Evolutionary conservation across 2,113 vertebrate genomes (phyloP), one percentile per base, ranked within the genome.

Genomic region (Oxygymnocypris stewartii): DNA sequence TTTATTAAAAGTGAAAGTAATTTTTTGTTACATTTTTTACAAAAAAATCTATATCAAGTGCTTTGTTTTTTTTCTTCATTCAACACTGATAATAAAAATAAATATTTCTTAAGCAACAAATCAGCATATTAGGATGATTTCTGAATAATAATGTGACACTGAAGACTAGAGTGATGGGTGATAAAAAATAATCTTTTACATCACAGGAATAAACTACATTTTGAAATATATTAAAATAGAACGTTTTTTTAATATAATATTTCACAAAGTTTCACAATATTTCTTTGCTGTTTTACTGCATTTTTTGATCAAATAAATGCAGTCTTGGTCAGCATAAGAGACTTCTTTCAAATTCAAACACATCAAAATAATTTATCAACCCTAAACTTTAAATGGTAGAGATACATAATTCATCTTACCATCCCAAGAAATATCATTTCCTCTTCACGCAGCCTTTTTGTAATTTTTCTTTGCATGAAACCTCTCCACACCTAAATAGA

Each of bases 401-500:
- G 13, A 23, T 11, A 47, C 18, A 23, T 42, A 4, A 35, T 3
- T 81, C 42, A 47, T 83, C 89, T 91, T 82, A 95, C 95, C 95
- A 94, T 95, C 88, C 93, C 95, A 0, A 96, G 90, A 87, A 95
- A 94, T 84, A 93, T 86, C 90, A 94, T 90, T 89, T 96, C 94
- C 7, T 90, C 4, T 0, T 88, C 83, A 31, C 91, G 90, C 6
- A 89, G 87, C 1, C 51, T 65, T 51, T 86, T 78, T 0, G 92
- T 87, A 42, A 28, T 85, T 18, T 90, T 95, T 78, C 91, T 89
- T 88, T 94, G 90, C 5, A 88, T 9, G 82, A 92, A 93, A 14
- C 94, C 94, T 86, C 91, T 95, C 96, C 95, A 96, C 13, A 94
- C 59, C 95, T 95, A 3, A n/a, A 89, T 4, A 87, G 51, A 79